Base-by-base conservation (phyloP, 2,113 vertebrate genomes). In the Romanogobio albipinnatus region DNA sequence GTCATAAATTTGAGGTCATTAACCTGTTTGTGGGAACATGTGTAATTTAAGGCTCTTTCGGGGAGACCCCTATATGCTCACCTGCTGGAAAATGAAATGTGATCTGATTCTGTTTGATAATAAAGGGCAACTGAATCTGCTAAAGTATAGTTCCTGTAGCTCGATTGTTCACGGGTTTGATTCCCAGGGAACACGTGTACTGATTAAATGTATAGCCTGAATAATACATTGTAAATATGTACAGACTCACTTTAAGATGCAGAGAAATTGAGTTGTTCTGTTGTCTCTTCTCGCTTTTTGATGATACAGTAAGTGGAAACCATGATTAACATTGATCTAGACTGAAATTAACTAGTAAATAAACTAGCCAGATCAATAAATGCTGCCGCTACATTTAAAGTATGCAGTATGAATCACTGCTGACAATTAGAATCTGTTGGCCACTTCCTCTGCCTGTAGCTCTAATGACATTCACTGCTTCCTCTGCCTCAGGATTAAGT, bases 261-360 rank as follows among this genome's bases (percentile, higher is more conserved):
- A 36, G n/a, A 33, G 29, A 7, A 75, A 73, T 14, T 2, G 22
- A 49, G 6, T 74, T 49, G 4, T 79, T 64, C 9, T 80, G 24
- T 66, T 49, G 8, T 66, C n/a, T 29, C 17, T 53, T 51, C 10
- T 17, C 33, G 8, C 7, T 7, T 53, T 58, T 36, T 22, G 39
- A 45, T 10, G 53, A 33, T 53, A 74, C 82, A 45, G 43, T 75
- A 58, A 56, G 39, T 51, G 22, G 45, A 77, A 49, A 24, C 62
- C 33, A n/a, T 78, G 80, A 79, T 87, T 73, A 74, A 76, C 36
- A 82, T 85, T 79, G 83, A 87, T 83, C 86, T 43, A 3, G 53
- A 82, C 10, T 53, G 2, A 83, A 85, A 87, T 81, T 47, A 85
- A 87, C 75, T 61, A 74, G 56, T 83, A 79, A 85, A 87, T 87